phyloP scores from a whole-genome alignment of 37 sponge, comb jelly and placozoan genomes.

The Ianthella basta region DNA sequence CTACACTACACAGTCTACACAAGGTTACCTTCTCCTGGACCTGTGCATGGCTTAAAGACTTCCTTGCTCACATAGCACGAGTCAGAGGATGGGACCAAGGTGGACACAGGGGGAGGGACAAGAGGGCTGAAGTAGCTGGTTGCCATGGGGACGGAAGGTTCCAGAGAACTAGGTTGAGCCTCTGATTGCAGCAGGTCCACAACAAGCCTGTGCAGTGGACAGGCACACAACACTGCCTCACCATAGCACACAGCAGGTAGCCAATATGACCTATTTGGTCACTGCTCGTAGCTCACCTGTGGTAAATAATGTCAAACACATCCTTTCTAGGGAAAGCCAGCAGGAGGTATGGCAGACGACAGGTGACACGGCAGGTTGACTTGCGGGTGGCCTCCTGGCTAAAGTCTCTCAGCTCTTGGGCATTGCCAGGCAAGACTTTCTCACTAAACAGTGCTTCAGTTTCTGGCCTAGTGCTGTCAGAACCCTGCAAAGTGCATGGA shows the following conservation, averaged over 20 bases:
- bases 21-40: background rate
- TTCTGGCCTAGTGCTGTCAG: too few relatives aligned
- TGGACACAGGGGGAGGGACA: background rate
- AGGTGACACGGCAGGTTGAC: background rate
- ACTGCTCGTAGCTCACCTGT: constrained; percentile 16
- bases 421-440: constrained; percentile 29
- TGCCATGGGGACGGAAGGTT: background rate
- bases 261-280: background rate
- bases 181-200: constrained; percentile 39
- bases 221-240: too few relatives aligned
- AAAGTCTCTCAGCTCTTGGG: constrained; percentile 31
- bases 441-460: background rate
- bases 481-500: too few relatives aligned
- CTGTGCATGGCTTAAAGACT: background rate
- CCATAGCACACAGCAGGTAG: background rate
- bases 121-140: background rate
- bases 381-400: background rate
- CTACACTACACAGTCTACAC: too few relatives aligned
- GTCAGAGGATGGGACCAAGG: too few relatives aligned
- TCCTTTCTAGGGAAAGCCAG: constrained; percentile 13
- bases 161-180: background rate
- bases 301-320: constrained; percentile 32
- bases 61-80: too few relatives aligned
- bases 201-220: background rate
- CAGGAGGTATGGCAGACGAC: background rate